Evolutionary conservation across 2,888 invertebrate genomes (phyloP).

Genomic region (Cabera pusaria): DNA sequence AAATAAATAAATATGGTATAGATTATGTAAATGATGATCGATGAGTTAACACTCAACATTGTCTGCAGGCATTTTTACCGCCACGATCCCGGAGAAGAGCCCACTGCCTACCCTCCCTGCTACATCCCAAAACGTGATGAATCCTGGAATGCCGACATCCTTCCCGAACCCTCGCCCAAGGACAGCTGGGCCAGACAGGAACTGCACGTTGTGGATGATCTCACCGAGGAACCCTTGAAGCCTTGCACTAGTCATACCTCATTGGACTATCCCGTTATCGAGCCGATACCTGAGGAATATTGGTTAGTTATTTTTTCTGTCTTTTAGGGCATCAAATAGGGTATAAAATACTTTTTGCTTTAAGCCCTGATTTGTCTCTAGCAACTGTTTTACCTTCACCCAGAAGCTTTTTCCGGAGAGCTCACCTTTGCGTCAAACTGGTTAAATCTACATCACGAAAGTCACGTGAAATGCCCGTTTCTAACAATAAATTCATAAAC

Average conservation of each 20-base stretch:
- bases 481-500: too few species aligned
- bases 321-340: background rate
- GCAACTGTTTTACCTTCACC: too few species aligned
- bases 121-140: slow-evolving; percentile 63
- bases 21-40: too few species aligned
- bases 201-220: slow-evolving; percentile 50
- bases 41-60: too few species aligned
- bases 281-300: slow-evolving; percentile 61
- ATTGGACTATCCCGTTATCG: slow-evolving; percentile 52
- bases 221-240: slow-evolving; percentile 39
- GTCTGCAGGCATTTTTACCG: slow-evolving; percentile 65
- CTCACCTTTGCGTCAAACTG: too few species aligned
- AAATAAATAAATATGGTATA: too few species aligned
- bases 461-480: too few species aligned
- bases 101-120: slow-evolving; percentile 61
- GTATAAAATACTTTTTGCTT: too few species aligned
- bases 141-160: slow-evolving; percentile 67
- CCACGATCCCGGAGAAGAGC: slow-evolving; percentile 75
- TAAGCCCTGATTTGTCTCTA: too few species aligned
- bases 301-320: slow-evolving; percentile 42
- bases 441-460: too few species aligned
- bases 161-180: slow-evolving; percentile 62
- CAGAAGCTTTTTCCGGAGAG: too few species aligned
- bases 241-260: slow-evolving; percentile 51
- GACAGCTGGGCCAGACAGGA: slow-evolving; percentile 64